Conservation (phyloP, 2,888 invertebrate species). For the Lasioglossum morio region DNA sequence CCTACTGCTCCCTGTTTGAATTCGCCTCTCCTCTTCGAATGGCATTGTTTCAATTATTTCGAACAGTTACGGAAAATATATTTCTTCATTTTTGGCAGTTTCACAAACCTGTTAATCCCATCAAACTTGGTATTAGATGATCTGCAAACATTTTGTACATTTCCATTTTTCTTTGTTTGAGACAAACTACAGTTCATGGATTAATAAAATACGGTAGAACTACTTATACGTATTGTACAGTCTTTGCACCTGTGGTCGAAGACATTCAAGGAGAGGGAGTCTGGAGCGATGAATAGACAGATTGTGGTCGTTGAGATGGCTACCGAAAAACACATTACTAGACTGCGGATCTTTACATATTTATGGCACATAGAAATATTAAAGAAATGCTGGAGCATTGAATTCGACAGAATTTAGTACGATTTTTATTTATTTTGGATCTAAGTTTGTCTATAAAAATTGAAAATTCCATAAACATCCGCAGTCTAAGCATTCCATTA, state of each 20-base stretch:
- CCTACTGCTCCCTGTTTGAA: slow-evolving; percentile 29
- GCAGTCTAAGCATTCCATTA: neutral
- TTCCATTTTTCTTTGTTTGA: neutral
- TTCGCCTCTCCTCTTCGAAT: neutral
- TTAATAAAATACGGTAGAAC: neutral
- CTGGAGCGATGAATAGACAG: neutral
- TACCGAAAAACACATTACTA: neutral
- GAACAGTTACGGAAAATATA: neutral
- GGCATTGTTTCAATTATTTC: neutral
- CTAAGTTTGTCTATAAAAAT: too few relatives aligned
- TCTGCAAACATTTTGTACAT: neutral
- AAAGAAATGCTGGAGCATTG: too few relatives aligned
- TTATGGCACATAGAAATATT: too few relatives aligned
- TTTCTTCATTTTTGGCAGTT: neutral
- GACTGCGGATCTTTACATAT: too few relatives aligned
- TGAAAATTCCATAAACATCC: too few relatives aligned
- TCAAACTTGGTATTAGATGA: neutral
- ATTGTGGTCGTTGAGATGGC: neutral
- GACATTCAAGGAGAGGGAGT: neutral
- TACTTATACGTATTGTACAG: neutral
- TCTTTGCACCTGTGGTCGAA: neutral
- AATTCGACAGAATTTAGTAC: too few relatives aligned
- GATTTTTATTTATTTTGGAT: too few relatives aligned
- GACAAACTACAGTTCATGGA: neutral
- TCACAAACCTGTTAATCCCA: neutral